Evolutionary conservation across 2,888 invertebrate species (phyloP).

Genomic region (Chalcis sispes): DNA sequence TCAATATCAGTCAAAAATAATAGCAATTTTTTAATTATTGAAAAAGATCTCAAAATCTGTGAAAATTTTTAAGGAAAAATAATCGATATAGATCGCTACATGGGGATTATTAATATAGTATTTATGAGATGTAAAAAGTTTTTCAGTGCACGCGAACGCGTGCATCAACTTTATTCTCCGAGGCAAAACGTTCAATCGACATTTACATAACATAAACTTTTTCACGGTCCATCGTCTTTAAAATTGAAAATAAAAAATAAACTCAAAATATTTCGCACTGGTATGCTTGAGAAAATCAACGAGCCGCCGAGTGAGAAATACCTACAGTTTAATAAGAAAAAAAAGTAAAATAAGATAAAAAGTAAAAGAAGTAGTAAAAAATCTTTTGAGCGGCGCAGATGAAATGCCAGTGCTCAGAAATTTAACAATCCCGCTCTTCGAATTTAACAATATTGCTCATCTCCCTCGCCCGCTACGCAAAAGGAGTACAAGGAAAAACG

Average conservation of each 20-base stretch:
- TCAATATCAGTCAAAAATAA: too few relatives aligned
- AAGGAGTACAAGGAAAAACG: constrained; percentile 11
- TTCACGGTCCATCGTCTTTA: constrained; percentile 16
- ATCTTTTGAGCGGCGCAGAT: background rate
- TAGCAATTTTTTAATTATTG: too few relatives aligned
- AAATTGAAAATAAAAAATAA: constrained; percentile 21
- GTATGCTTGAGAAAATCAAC: constrained; percentile 31
- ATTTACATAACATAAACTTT: constrained; percentile 31
- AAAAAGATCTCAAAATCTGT: too few relatives aligned
- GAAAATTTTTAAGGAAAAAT: too few relatives aligned
- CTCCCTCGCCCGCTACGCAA: background rate
- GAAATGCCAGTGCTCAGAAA: background rate
- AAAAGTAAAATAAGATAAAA: background rate
- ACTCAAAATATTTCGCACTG: constrained; percentile 5
- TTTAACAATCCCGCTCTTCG: constrained; percentile 3
- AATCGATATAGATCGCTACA: too few relatives aligned
- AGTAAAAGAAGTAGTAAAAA: background rate
- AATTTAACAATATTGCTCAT: background rate
- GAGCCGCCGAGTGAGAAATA: too few relatives aligned
- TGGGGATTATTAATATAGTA: too few relatives aligned
- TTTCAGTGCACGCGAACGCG: too few relatives aligned
- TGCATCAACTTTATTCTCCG: too few relatives aligned
- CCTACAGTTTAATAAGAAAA: too few relatives aligned
- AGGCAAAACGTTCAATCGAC: background rate
- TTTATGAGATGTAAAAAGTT: too few relatives aligned